These are phyloP conservation scores for Pristionchus maxplancki DNA, from an alignment of 2,888 invertebrate species.

Conservation along the genomic window DNA sequence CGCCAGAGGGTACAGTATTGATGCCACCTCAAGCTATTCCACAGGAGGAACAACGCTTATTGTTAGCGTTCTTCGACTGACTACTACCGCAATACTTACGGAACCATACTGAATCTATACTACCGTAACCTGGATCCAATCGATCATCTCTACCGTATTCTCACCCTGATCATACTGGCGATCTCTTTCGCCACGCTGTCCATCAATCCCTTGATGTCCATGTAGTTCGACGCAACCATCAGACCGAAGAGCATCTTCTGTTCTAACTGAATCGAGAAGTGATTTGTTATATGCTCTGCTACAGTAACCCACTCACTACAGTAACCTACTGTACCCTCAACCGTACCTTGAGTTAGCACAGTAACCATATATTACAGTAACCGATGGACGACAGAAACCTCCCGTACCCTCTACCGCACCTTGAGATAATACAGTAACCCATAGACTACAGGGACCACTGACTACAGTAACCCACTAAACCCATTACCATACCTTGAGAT, in stretches of 20 bases:
- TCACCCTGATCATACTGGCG: not conserved
- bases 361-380: too few relatives aligned
- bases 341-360: too few relatives aligned
- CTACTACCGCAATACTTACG: too few relatives aligned
- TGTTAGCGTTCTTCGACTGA: too few relatives aligned
- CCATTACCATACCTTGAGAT: not conserved
- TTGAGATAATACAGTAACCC: not conserved
- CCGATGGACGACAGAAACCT: too few relatives aligned
- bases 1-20: too few relatives aligned
- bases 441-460: too few relatives aligned
- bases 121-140: not conserved
- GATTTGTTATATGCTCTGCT: not conserved
- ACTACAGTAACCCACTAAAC: too few relatives aligned
- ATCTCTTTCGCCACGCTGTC: not conserved
- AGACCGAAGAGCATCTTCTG: not conserved
- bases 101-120: too few relatives aligned
- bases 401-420: not conserved
- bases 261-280: not conserved
- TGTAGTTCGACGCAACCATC: not conserved
- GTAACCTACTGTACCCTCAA: not conserved
- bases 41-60: too few relatives aligned
- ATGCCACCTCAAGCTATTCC: too few relatives aligned
- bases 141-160: not conserved
- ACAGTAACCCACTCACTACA: not conserved
- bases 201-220: not conserved